A percentile compares a stretch with the other conserved stretches of the same genome.
These are phyloP conservation scores for Nymphalis io DNA, from an alignment of 1,140 invertebrate genomes.

Conservation along the genomic window DNA sequence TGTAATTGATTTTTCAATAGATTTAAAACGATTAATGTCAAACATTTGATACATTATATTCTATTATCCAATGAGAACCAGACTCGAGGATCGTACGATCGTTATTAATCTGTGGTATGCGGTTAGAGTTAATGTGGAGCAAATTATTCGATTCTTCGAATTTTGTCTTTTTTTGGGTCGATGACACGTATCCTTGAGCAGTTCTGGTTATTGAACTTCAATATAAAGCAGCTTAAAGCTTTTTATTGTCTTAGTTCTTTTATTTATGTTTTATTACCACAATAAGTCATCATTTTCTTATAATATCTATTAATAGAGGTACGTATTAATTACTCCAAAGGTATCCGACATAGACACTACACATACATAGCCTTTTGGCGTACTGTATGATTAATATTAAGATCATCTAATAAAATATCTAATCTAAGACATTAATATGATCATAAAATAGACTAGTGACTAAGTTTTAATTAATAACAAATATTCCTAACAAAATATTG, in stretches of 20 bases:
- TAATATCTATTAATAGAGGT: too few relatives aligned
- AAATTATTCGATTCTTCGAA: background rate
- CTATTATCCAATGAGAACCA: background rate
- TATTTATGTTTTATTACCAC: too few relatives aligned
- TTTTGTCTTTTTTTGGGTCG: background rate
- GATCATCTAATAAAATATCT: too few relatives aligned
- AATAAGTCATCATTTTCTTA: too few relatives aligned
- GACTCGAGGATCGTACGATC: background rate
- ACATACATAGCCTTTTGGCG: too few relatives aligned
- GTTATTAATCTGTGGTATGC: background rate
- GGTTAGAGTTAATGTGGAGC: background rate
- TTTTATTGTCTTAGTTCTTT: background rate
- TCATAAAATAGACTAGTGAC: too few relatives aligned
- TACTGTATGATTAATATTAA: too few relatives aligned
- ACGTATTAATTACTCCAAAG: too few relatives aligned
- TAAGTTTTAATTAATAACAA: too few relatives aligned
- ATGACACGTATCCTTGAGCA: slow-evolving; percentile 24
- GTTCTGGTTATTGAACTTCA: slow-evolving; percentile 20
- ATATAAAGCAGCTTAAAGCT: slow-evolving; percentile 7
- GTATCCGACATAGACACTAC: too few relatives aligned
- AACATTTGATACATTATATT: background rate
- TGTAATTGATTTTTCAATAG: background rate
- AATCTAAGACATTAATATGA: too few relatives aligned
- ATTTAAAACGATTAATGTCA: background rate
- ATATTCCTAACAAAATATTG: too few relatives aligned